A percentile compares a stretch with the other conserved stretches of the same genome.
These are phyloP conservation scores for Ictalurus furcatus DNA, from an alignment of 2,113 vertebrate genomes.

Conservation along the genomic window DNA sequence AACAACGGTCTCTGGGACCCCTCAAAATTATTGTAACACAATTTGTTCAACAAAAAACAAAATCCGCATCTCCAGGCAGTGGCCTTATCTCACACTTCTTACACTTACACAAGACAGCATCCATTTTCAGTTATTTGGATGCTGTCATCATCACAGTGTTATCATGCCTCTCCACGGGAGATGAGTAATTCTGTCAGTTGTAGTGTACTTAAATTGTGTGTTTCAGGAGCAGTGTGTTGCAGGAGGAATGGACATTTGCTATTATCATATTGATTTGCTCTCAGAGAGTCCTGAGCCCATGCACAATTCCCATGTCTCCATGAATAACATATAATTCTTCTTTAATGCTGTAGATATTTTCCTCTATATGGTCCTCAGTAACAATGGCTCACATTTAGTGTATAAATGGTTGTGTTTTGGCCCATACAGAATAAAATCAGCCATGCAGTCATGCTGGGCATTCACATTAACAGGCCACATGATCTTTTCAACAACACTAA, in stretches of 20 bases:
- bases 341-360: neutral
- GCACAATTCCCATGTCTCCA: slow-evolving; percentile 22
- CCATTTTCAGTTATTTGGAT: slow-evolving; percentile 18
- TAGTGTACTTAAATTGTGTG: slow-evolving; percentile 42
- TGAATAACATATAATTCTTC: slow-evolving; percentile 33
- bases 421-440: neutral
- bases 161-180: slow-evolving; percentile 4
- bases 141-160: slow-evolving; percentile 18
- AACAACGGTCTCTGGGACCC: neutral
- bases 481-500: slow-evolving; percentile 4
- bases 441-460: neutral
- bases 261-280: slow-evolving; percentile 51
- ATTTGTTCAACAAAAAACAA: neutral
- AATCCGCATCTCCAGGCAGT: neutral
- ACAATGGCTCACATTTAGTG: neutral
- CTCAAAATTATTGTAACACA: neutral
- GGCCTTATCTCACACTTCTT: neutral
- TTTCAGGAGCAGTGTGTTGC: slow-evolving; percentile 17
- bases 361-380: neutral
- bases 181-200: slow-evolving; percentile 49
- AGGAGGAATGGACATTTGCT: slow-evolving; percentile 35
- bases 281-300: slow-evolving; percentile 28
- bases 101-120: slow-evolving; percentile 1
- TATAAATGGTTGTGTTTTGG: neutral
- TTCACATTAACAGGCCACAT: neutral